phyloP scores from a whole-genome alignment of 2,888 invertebrate genomes.

The Dynastes hyllus region DNA sequence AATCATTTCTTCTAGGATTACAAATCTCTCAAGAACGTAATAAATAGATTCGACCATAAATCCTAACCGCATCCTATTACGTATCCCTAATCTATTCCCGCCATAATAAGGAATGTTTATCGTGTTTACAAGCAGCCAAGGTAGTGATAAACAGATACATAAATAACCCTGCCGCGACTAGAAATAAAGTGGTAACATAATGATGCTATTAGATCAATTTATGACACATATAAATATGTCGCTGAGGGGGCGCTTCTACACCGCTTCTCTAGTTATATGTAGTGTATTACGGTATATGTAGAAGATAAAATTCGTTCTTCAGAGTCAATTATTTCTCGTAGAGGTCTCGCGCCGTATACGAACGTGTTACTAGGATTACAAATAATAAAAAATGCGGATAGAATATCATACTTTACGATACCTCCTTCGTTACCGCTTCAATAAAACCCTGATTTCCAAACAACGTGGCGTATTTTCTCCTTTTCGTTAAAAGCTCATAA shows the following conservation, averaged over 20 bases:
- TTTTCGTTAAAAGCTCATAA: too few relatives aligned
- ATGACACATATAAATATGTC: conserved; percentile 51
- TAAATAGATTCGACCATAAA: too few relatives aligned
- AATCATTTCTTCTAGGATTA: too few relatives aligned
- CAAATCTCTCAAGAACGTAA: too few relatives aligned
- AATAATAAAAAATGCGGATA: too few relatives aligned
- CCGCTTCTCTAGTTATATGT: conserved; percentile 15
- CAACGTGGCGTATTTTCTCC: too few relatives aligned
- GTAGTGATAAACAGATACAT: conserved; percentile 50
- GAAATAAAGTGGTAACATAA: conserved; percentile 46
- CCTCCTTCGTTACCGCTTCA: too few relatives aligned
- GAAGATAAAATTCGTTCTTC: conserved; percentile 14
- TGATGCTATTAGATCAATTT: conserved; percentile 51
- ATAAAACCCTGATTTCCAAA: too few relatives aligned
- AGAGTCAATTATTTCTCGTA: conserved; percentile 46
- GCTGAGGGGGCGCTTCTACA: conserved; percentile 21
- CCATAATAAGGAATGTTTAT: conserved; percentile 22
- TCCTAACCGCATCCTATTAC: neutral
- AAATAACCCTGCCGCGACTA: conserved; percentile 43
- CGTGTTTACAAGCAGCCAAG: neutral
- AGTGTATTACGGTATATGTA: conserved; percentile 22
- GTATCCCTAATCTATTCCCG: neutral
- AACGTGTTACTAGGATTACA: too few relatives aligned
- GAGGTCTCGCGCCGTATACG: neutral
- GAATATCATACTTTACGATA: too few relatives aligned